Percentiles rank a stretch among this genome's conserved stretches.
Evolutionary conservation across 1,140 invertebrate genomes (phyloP).

Genomic region (Temnothorax longispinosus): DNA sequence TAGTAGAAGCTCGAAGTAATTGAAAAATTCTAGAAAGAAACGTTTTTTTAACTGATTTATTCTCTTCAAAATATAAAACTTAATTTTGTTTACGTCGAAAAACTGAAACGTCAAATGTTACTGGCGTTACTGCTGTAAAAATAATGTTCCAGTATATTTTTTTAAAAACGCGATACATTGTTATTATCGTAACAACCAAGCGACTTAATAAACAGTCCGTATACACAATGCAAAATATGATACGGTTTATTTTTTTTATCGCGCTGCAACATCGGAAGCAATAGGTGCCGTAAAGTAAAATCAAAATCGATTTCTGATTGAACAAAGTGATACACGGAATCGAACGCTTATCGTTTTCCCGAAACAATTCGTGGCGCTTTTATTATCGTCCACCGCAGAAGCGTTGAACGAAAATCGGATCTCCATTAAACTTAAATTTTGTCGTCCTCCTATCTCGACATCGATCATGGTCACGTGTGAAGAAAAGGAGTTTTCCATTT

Average conservation of each 20-base stretch:
- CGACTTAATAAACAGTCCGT: conserved; percentile 24
- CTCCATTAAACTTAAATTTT: conserved; percentile 26
- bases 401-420: conserved; percentile 1
- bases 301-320: conserved; percentile 19
- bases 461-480: conserved; percentile 16
- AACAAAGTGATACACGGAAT: conserved; percentile 23
- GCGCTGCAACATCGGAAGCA: not conserved
- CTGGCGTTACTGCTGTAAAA: not conserved
- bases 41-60: not conserved
- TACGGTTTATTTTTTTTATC: conserved; percentile 19
- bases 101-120: not conserved
- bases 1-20: conserved; percentile 13
- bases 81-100: not conserved
- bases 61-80: not conserved
- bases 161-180: not conserved
- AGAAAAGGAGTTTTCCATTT: not conserved
- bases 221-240: conserved; percentile 18
- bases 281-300: not conserved
- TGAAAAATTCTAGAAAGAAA: not conserved
- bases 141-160: not conserved
- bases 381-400: not conserved
- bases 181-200: not conserved
- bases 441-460: not conserved
- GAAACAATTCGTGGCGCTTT: conserved; percentile 19
- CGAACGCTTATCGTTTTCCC: conserved; percentile 33